A percentile compares a stretch with the other conserved stretches of the same genome.
Evolutionary conservation across 35 echinoderm and acorn worm species (phyloP).

Genomic region (Chiridota heheva): DNA sequence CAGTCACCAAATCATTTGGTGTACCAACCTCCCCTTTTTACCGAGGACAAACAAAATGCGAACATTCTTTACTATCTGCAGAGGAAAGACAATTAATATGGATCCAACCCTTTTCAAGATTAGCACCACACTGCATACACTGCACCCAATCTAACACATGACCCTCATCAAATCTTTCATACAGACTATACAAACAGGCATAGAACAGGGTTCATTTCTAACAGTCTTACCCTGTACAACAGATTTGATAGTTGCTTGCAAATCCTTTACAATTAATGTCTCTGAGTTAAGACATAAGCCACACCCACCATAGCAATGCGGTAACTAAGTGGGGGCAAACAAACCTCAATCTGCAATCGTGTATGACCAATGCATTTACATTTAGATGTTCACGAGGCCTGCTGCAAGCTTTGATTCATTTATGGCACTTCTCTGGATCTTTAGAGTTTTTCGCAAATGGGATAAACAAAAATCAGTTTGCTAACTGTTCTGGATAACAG

Average conservation of each 20-base stretch:
- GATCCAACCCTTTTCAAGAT: slow-evolving; percentile 21
- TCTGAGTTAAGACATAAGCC: too few relatives aligned
- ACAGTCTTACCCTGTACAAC: neutral
- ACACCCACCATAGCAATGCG: too few relatives aligned
- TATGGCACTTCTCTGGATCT: too few relatives aligned
- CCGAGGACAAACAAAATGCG: neutral
- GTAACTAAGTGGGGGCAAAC: too few relatives aligned
- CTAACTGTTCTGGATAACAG: too few relatives aligned
- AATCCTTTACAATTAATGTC: too few relatives aligned
- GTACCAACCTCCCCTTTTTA: slow-evolving; percentile 1
- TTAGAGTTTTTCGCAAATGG: neutral
- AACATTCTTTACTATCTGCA: neutral
- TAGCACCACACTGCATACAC: slow-evolving; percentile 31
- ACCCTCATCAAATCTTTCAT: neutral
- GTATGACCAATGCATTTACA: too few relatives aligned
- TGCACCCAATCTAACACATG: slow-evolving; percentile 30
- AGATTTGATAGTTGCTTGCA: too few relatives aligned
- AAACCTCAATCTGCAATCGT: too few relatives aligned
- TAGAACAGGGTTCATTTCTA: neutral
- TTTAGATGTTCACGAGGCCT: too few relatives aligned
- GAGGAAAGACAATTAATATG: slow-evolving; percentile 7
- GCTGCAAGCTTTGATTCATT: too few relatives aligned
- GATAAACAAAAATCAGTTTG: too few relatives aligned
- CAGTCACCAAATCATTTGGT: neutral
- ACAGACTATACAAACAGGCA: neutral